Conservation (phyloP, 2,113 vertebrate species). For the Taxidea taxus region DNA sequence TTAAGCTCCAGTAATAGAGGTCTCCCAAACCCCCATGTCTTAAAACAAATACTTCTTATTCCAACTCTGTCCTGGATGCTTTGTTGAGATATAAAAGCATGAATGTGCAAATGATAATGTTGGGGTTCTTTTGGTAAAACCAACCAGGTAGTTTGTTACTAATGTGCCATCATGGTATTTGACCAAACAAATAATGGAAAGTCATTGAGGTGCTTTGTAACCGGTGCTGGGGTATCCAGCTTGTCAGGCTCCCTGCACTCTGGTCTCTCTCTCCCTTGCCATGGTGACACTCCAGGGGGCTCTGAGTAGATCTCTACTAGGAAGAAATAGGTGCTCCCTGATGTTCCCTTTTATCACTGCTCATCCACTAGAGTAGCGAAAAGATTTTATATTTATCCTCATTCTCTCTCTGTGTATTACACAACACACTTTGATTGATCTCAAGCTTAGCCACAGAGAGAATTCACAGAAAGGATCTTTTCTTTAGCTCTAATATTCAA, state of each 20-base stretch:
- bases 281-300: neutral
- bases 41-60: neutral
- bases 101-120: neutral
- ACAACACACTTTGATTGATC: neutral
- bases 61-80: neutral
- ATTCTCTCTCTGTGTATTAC: neutral
- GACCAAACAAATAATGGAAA: neutral
- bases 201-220: neutral
- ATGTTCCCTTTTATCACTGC: neutral
- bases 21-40: neutral
- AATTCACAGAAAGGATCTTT: neutral
- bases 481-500: neutral
- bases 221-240: rapidly evolving
- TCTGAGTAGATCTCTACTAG: neutral
- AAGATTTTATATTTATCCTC: neutral
- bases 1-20: neutral
- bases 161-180: too few species aligned
- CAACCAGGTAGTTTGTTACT: neutral
- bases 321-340: neutral
- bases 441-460: neutral
- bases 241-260: neutral
- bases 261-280: neutral
- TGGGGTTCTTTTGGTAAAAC: neutral
- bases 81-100: neutral
- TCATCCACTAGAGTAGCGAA: too few species aligned